Base-by-base conservation (phyloP, 2,113 vertebrate genomes). In the Halcyon malimbica region DNA sequence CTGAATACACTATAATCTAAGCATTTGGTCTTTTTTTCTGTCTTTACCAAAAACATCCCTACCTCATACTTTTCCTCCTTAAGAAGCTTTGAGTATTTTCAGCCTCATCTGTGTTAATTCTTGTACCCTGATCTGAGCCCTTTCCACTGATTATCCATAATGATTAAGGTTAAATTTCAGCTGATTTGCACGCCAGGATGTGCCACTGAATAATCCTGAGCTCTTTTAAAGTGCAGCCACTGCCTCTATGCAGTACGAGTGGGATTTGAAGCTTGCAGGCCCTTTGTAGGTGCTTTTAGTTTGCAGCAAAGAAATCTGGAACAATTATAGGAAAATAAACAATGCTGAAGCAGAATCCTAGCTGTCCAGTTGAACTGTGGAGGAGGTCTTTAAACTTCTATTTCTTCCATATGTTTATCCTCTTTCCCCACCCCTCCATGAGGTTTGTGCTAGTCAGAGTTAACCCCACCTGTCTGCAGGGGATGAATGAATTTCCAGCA, bases 401-500 rank as follows among this genome's bases (percentile, higher is more conserved):
- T 75, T 97, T 73, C 64, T 92, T 91, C 42, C 48, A 31, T 9
- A 21, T 68, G 48, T 76, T 95, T 89, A 53, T 70, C 29, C 37
- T 77, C 64, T 63, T 90, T 86, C 41, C 53, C 51, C 46, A 80
- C 60, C 17, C 24, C 25, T 42, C 10, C 16, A 9, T 53, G 29
- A 84, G n/a, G 9, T 75, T 64, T 84, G 48, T 79, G 81, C 35
- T 79, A 60, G 39, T 53, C 69, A 60, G 69, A 91, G 84, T 82
- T 92, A 89, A 87, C 83, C 53, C 69, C 69, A 91, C 80, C 77
- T 94, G 56, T 91, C 80, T 92, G 26, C 69, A 89, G 74, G 33
- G 73, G 48, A 87, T 76, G 53, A 93, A 91, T 69, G 42, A 82
- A 87, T 93, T 91, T 95, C 62, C 70, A 82, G 48, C 31, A 54